A percentile compares a stretch with the other conserved stretches of the same genome.
Evolutionary conservation across 2,888 invertebrate species (phyloP).

Genomic region (Spisula solida): DNA sequence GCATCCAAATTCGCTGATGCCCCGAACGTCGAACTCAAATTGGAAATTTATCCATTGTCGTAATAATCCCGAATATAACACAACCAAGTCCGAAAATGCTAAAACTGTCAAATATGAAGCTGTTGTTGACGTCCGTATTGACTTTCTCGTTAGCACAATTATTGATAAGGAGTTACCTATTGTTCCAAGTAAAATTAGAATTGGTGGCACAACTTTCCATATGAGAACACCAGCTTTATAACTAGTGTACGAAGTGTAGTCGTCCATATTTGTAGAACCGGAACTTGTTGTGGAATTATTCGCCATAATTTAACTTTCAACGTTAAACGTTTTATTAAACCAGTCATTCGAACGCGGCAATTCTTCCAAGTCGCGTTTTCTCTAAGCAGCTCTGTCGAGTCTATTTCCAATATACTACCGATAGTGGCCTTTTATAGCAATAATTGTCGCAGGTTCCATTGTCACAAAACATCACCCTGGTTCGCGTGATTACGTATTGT

Average conservation of each 20-base stretch:
- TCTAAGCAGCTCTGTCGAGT: neutral
- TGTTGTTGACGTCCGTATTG: constrained; percentile 76
- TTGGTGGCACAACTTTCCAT: constrained; percentile 77
- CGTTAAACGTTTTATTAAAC: neutral
- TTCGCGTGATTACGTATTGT: neutral
- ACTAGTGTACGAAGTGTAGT: constrained; percentile 42
- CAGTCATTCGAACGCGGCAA: too few species aligned
- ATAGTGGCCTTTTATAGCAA: neutral
- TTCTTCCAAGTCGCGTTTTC: neutral
- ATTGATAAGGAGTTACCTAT: constrained; percentile 80
- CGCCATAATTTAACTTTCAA: neutral
- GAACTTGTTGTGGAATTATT: neutral
- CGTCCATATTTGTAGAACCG: neutral
- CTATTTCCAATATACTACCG: neutral
- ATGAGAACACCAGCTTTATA: constrained; percentile 66
- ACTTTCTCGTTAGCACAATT: constrained; percentile 74
- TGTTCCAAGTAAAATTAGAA: constrained; percentile 80
- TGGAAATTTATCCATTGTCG: constrained; percentile 75
- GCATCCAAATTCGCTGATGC: constrained; percentile 65
- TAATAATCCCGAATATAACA: constrained; percentile 80
- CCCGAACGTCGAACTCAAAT: constrained; percentile 74
- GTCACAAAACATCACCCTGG: neutral
- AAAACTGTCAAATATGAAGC: constrained; percentile 79
- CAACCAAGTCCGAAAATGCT: constrained; percentile 76
- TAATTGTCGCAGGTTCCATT: neutral